Base-by-base conservation (phyloP, 2,888 invertebrate genomes). In the Spodoptera exigua region DNA sequence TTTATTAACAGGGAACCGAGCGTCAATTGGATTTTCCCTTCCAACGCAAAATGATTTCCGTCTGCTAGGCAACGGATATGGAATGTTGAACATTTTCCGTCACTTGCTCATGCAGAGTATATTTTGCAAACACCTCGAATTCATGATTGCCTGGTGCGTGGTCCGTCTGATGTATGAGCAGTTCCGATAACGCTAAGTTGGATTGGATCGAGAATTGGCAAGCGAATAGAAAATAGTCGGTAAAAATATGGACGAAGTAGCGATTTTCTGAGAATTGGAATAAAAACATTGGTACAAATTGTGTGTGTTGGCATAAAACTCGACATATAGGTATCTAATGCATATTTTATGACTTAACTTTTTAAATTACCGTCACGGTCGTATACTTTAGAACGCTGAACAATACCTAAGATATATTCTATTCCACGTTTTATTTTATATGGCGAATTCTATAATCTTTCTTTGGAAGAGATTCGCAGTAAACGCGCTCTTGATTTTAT, bases 141-240 rank as follows among this genome's bases (percentile, higher is more conserved):
- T 79, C 74, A 79, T 81, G 77, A 66, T 56, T 17, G 58, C 79
- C 75, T 84, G 49, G 82, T 84, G 81, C 71, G 52, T 61, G 70
- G 32, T 48, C 27, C 27, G 27, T 4, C 13, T 54, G 58, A 45
- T 72, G 55, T 47, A 49, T 52, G 52, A 63, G 62, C 65, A 64
- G 39, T 34, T 52, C 52, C 17, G 39, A 43, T 58, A 61, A 62
- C 35, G 41, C 11, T 55, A 37, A 44, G 32, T 39, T 72, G 32
- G 21, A 70, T 56, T 55, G 46, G 41, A 61, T 56, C 47, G 17
- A 49, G 40, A 60, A 52, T 45, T 54, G 40, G 36, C 36, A 16
- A 32, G 47, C 44, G 65, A 64, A 51, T 72, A 34, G 49, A 36
- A 52, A 52, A 9, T 27, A 53, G 51, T 39, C 60, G 44, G 39